Evolutionary conservation across 2,113 vertebrate genomes (phyloP), one percentile per base, ranked within the genome.

Genomic region (Mobula hypostoma): DNA sequence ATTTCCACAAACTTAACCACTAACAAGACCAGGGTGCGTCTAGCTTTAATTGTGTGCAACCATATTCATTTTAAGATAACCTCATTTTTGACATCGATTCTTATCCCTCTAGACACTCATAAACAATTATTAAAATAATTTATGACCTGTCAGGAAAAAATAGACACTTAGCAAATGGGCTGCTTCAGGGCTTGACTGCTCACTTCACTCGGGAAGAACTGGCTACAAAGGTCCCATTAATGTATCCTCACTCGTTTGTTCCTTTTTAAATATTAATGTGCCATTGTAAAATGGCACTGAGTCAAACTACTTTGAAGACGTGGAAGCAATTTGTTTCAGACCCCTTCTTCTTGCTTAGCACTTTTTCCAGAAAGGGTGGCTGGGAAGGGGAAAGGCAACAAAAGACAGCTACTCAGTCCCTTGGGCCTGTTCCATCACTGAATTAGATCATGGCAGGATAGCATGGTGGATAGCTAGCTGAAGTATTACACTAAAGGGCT

Each of bases 41-140:
- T 14, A 90, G n/a, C 7, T 66, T 90, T 66, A 66, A 90, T 90
- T 90, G n/a, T 90, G 61, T 32, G 61, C 61, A 32, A 36, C 61
- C 85, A 32, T 61, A 66, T 32, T 90, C 61, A 90, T 90, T 32
- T 90, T 68, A 90, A 90, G 61, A 90, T 68, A 90, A 68, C 85
- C 29, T 90, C 5, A 66, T 90, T 90, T 90, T 66, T 90, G 63
- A 66, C 85, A 90, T 68, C 15, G 14, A 90, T 90, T 66, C 61
- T 61, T 17, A 32, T 66, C 61, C 63, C 85, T 90, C 61, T 5
- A 66, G 61, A 63, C 85, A 29, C 85, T 90, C 61, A 68, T 66
- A 19, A 66, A 90, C 85, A 90, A 90, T 90, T 90, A 90, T 66
- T 68, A 90, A 90, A 90, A 68, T 90, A 90, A 90, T 90, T 90